Base-by-base conservation (phyloP, 2,888 invertebrate genomes). In the Eremobia ochroleuca region DNA sequence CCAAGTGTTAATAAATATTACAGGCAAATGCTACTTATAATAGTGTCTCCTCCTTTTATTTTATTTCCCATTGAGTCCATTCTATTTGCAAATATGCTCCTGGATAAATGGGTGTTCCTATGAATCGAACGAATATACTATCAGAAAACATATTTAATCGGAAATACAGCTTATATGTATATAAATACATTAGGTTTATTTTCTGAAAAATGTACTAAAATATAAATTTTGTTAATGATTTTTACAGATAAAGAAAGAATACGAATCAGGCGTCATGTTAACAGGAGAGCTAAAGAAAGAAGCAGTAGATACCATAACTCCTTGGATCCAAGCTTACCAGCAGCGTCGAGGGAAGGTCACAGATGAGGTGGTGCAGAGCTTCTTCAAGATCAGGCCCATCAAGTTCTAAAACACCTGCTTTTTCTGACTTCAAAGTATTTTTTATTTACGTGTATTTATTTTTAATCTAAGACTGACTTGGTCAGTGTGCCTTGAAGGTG, bases 231-330 rank as follows among this genome's bases (percentile, higher is more conserved):
- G 11, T 25, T 21, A 34, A 21, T 8, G 2, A 34, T 73, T 2
- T 68, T 77, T 61, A 25, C 92, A 97, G 97, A 93, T 97, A 61
- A 96, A 97, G 81, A 96, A 98, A 97, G 97, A 98, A 81, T 99
- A 99, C 92, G 97, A 98, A 68, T 98, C 98, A 85, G 99, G 99
- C 4, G 98, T 98, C 91, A 96, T 99, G 95, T 95, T 99, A 55
- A 99, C 99, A 0, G 99, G 99, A 0, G 98, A 99, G 94, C 97
- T 99, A 77, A 99, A 99, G 94, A 99, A 99, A 92, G 97, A 99
- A 87, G 97, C 99, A 9, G 99, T 99, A 87, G 98, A 98, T 0
- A 94, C 93, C 0, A 96, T 97, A 74, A 92, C 95, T 55, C 98
- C 98, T 4, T 97, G 99, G 81, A 97, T 99, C 0, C 97, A 97